Percentiles rank a stretch among this genome's conserved stretches.
Conservation (phyloP, 2,888 invertebrate genomes). For the Noctua comes region DNA sequence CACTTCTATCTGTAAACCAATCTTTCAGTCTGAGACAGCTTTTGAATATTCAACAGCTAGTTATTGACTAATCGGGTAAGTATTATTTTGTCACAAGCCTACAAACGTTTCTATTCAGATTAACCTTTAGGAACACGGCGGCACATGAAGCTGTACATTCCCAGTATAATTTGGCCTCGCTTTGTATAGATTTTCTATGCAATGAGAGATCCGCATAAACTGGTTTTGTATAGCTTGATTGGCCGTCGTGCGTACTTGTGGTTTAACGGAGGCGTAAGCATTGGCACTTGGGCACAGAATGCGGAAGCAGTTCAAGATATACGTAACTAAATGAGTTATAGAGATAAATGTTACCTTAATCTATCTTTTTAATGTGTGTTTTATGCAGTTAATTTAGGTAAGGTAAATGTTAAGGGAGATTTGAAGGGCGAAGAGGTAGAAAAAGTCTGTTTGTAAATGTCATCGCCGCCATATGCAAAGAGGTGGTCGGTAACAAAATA, state of each 20-base stretch:
- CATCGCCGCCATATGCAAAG: background rate
- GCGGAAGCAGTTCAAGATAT: constrained; percentile 52
- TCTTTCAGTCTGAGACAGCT: constrained; percentile 51
- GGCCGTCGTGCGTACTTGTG: no score
- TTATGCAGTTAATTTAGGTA: constrained; percentile 3
- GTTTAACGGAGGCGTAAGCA: constrained; percentile 42
- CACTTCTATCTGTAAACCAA: constrained; percentile 46
- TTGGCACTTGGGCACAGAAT: constrained; percentile 41
- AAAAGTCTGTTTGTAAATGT: background rate
- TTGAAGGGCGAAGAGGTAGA: background rate
- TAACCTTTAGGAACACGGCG: no score
- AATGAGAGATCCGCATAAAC: no score
- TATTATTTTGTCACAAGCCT: constrained; percentile 56
- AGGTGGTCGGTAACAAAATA: no score
- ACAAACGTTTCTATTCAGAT: constrained; percentile 50
- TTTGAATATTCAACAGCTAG: constrained; percentile 56
- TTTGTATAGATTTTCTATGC: no score
- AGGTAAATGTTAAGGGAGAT: background rate
- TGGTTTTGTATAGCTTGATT: no score
- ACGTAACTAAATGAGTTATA: constrained; percentile 39
- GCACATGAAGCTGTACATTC: no score
- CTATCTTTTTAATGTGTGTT: constrained; percentile 38
- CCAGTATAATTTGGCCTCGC: no score
- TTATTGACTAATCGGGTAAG: constrained; percentile 52
- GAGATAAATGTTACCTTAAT: constrained; percentile 37